Evolutionary conservation across 2,797 vertebrate species (phyloP), one percentile per base, ranked within the genome.

Genomic region (Gadopsis bispinosus): DNA sequence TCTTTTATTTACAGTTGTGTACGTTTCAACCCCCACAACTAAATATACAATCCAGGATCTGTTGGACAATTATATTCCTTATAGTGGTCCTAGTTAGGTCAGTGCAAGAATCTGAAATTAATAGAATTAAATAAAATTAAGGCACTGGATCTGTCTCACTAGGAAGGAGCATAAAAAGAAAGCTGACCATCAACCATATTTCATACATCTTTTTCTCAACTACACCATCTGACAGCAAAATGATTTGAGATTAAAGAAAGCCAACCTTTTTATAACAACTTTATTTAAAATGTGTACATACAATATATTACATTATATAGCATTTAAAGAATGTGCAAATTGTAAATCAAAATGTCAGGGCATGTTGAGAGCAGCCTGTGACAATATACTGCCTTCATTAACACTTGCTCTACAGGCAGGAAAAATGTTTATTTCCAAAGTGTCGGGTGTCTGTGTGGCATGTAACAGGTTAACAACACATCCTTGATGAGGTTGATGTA

Each of bases 251-350:
- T 43, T 20, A 5, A 19, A 41, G 29, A 35, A 47, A 56, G 1
- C 16, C 64, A 61, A 60, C 33, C 3, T 70, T 87, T 75, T 80
- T 80, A 88, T 81, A 70, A 89, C 77, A 75, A 69, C 80, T 94
- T 95, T 95, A 94, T 94, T 95, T 87, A 83, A 93, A 94, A 91
- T 86, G 88, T 92, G 83, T 91, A 92, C 84, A 81, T 58, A 78
- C 43, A 88, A 91, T 87, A 90, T 89, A 83, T 90, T 87, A 90
- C 79, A 92, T 65, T 77, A 71, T 75, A 73, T 76, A 74, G 74
- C 82, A 83, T 89, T 88, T 78, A 85, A 87, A 87, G 61, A 59
- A 81, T 91, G 89, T 94, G 89, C 89, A 94, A 92, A 87, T 35
- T 81, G 77, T 84, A 68, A 87, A 73, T 85, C 60, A 74, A 80